Evolutionary conservation across 2,888 invertebrate species (phyloP).

Genomic region (Ormyrus pomaceus): DNA sequence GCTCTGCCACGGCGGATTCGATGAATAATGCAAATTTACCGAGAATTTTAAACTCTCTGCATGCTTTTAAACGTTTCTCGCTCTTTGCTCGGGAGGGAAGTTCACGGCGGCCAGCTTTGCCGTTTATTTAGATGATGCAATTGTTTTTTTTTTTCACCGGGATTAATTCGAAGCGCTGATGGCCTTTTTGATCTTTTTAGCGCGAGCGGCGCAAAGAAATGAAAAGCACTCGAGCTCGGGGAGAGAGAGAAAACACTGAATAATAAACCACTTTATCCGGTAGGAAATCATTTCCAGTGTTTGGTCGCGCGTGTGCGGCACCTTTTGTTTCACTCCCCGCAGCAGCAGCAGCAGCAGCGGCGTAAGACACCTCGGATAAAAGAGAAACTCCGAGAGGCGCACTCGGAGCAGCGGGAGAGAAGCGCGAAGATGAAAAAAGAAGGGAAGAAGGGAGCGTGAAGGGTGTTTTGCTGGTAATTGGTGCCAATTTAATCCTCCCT

Average conservation of each 20-base stretch:
- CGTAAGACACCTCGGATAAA: conserved; percentile 32
- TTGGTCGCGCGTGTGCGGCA: neutral
- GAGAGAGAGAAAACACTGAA: neutral
- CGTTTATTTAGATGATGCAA: too few species aligned
- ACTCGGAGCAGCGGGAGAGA: conserved; percentile 36
- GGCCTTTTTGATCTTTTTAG: too few species aligned
- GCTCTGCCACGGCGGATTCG: neutral
- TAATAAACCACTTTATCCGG: neutral
- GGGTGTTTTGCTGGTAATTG: conserved; percentile 81
- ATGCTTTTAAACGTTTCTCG: too few species aligned
- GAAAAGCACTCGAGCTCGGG: too few species aligned
- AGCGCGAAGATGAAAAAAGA: conserved; percentile 58
- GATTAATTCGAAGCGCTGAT: too few species aligned
- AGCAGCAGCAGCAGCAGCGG: neutral
- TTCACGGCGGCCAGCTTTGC: too few species aligned
- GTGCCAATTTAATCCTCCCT: conserved; percentile 82
- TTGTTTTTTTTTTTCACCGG: too few species aligned
- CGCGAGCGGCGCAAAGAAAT: too few species aligned
- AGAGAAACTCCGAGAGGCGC: conserved; percentile 1
- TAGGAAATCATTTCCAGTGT: conserved; percentile 34
- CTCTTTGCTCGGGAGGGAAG: neutral
- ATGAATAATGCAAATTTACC: too few species aligned
- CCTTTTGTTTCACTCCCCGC: conserved; percentile 43
- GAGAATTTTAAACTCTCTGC: too few species aligned
- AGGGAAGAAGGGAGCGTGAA: conserved; percentile 58